These are phyloP conservation scores for Gallinago media DNA, from an alignment of 2,113 vertebrate species.

Conservation along the genomic window DNA sequence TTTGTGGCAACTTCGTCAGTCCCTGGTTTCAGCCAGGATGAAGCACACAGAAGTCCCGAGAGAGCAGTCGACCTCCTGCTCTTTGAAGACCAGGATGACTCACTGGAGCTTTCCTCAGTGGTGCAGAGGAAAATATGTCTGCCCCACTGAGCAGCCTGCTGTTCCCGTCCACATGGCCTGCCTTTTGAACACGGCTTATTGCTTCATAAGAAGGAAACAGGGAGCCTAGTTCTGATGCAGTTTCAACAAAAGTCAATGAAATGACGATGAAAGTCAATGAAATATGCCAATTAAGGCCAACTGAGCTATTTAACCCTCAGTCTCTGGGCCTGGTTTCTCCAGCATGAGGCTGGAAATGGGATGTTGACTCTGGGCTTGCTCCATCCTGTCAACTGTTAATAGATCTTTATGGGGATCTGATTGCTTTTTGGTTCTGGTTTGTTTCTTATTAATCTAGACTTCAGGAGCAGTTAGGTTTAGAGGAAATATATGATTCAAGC, in stretches of 20 bases:
- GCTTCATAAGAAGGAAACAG: not conserved
- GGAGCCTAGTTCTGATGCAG: not conserved
- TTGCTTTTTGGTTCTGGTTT: not conserved
- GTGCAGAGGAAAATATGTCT: not conserved
- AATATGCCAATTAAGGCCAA: not conserved
- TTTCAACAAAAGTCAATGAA: not conserved
- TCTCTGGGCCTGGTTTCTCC: not conserved
- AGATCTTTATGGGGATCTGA: not conserved
- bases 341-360: not conserved
- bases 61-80: not conserved
- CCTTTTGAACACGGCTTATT: not conserved
- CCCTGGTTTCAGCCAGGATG: not conserved
- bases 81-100: not conserved
- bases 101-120: not conserved
- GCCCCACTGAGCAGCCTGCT: not conserved
- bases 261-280: not conserved
- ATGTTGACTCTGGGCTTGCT: not conserved
- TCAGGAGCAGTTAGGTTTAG: not conserved
- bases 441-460: not conserved
- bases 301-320: not conserved
- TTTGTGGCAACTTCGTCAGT: conserved; percentile 6
- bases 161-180: not conserved
- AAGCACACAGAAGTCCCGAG: not conserved
- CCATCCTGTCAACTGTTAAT: not conserved
- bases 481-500: not conserved